These are phyloP conservation scores for Lucilia cuprina DNA, from an alignment of 1,140 invertebrate genomes.

Conservation along the genomic window DNA sequence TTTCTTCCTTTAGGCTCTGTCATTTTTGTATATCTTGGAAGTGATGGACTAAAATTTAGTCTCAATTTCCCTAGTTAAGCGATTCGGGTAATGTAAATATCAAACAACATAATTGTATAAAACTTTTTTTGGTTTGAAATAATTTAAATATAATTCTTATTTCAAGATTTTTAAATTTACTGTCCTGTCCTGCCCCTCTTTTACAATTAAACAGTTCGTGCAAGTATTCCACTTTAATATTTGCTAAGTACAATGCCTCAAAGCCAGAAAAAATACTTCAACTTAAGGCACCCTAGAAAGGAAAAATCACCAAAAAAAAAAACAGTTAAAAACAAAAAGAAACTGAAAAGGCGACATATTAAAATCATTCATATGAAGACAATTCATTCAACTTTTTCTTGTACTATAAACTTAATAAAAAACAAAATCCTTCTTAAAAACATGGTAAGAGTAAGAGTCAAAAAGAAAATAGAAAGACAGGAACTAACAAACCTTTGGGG, in stretches of 20 bases:
- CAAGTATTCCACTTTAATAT: background rate
- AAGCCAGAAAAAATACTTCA: background rate
- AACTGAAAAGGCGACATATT: background rate
- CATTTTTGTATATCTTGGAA: too few species aligned
- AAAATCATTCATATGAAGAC: constrained; percentile 17
- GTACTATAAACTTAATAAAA: background rate
- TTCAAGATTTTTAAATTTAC: too few species aligned
- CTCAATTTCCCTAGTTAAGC: too few species aligned
- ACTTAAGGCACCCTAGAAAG: background rate
- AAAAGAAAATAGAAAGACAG: background rate
- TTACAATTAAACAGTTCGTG: too few species aligned
- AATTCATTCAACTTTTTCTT: background rate
- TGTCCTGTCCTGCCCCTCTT: too few species aligned
- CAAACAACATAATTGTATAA: too few species aligned
- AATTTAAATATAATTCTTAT: too few species aligned
- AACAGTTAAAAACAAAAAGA: background rate
- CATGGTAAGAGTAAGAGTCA: background rate
- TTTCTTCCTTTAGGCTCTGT: too few species aligned
- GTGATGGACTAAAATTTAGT: too few species aligned
- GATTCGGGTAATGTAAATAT: too few species aligned
- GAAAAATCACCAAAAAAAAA: background rate
- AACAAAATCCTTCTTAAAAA: background rate
- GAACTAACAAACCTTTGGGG: background rate
- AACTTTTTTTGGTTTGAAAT: too few species aligned
- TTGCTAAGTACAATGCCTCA: background rate